These are phyloP conservation scores for Stichodactyla helianthus DNA, from an alignment of 64 coral and sea anemone species.

Conservation along the genomic window DNA sequence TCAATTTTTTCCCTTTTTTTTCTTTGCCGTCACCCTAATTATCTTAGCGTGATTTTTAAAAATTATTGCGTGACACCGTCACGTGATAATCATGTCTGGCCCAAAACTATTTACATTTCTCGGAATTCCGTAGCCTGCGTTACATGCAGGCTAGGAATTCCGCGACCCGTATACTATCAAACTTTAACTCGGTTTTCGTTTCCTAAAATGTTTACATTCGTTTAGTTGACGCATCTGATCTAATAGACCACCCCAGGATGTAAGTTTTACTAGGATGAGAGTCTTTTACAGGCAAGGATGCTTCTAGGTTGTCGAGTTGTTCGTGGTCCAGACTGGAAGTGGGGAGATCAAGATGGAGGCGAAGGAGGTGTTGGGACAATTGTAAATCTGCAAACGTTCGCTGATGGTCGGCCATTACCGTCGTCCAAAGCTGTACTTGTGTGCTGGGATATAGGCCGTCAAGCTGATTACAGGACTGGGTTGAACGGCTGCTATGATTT, in stretches of 20 bases:
- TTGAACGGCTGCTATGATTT: conserved; percentile 36
- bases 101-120: not conserved
- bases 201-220: not conserved
- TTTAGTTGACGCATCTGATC: not conserved
- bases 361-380: conserved; percentile 54
- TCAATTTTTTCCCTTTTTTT: too few species aligned
- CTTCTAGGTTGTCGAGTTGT: conserved; percentile 35
- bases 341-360: conserved; percentile 50
- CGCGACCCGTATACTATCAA: too few species aligned
- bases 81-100: not conserved
- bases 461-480: conserved; percentile 29
- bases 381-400: conserved; percentile 18
- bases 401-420: conserved; percentile 6
- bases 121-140: not conserved
- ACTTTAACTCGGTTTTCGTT: not conserved
- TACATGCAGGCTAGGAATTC: not conserved
- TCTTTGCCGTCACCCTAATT: too few species aligned
- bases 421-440: conserved; percentile 32
- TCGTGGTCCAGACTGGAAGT: conserved; percentile 58
- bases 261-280: not conserved
- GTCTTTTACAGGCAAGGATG: not conserved
- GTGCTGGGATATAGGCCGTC: conserved; percentile 36
- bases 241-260: not conserved
- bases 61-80: not conserved
- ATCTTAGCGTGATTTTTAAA: not conserved